These are phyloP conservation scores for Trimorus sp. DNA, from an alignment of 2,888 invertebrate species.

Conservation along the genomic window DNA sequence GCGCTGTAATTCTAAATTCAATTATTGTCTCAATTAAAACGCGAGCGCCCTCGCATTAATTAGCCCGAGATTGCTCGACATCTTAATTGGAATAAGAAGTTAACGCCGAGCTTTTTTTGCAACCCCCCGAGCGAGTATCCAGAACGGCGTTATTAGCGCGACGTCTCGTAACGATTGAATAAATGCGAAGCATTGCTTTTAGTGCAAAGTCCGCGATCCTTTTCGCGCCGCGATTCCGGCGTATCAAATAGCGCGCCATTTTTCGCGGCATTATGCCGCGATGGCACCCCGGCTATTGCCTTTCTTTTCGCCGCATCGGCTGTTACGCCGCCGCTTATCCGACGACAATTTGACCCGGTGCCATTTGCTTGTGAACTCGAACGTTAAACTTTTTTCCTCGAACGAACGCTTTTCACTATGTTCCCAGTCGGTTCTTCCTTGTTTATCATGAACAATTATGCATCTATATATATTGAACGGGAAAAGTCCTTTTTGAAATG, in stretches of 20 bases:
- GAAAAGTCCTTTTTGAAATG: too few species aligned
- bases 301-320: slow-evolving; percentile 30
- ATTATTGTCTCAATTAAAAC: slow-evolving; percentile 28
- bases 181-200: slow-evolving; percentile 32
- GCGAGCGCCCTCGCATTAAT: slow-evolving; percentile 14
- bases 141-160: slow-evolving; percentile 33
- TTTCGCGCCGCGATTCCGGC: slow-evolving; percentile 2
- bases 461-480: too few species aligned
- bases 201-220: too few species aligned
- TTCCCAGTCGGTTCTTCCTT: too few species aligned
- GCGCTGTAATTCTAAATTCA: slow-evolving; percentile 14
- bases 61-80: slow-evolving; percentile 15
- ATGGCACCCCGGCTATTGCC: slow-evolving; percentile 41
- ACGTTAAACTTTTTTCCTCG: slow-evolving; percentile 5
- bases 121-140: slow-evolving; percentile 6
- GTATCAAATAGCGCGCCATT: slow-evolving; percentile 43
- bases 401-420: too few species aligned
- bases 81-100: slow-evolving; percentile 33
- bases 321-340: slow-evolving; percentile 22
- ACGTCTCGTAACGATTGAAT: slow-evolving; percentile 39
- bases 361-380: not conserved
- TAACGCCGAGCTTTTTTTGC: slow-evolving; percentile 11
- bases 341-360: slow-evolving; percentile 19
- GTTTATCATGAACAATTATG: too few species aligned
- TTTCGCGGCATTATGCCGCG: slow-evolving; percentile 45